Conservation (phyloP, 2,113 vertebrate genomes). For the Ceuthmochares aereus region DNA sequence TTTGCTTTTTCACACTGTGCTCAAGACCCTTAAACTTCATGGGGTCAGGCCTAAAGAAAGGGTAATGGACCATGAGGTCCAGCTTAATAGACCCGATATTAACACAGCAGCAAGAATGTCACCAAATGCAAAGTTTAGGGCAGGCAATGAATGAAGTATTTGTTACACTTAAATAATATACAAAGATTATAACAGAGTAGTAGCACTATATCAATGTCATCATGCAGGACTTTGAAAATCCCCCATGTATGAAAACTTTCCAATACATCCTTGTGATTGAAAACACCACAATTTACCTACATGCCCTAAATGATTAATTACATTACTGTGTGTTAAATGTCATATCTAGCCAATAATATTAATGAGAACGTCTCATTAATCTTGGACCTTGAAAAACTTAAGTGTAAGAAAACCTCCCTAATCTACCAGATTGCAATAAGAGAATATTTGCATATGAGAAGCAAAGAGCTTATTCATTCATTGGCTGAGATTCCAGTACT, state of each 20-base stretch:
- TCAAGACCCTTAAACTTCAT: slow-evolving; percentile 92
- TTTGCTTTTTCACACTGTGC: slow-evolving; percentile 89
- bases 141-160: slow-evolving; percentile 83
- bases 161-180: slow-evolving; percentile 85
- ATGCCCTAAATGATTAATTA: slow-evolving; percentile 39
- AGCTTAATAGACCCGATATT: slow-evolving; percentile 86
- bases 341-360: slow-evolving; percentile 19
- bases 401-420: background rate
- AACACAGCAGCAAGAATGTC: slow-evolving; percentile 88
- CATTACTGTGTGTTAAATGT: background rate
- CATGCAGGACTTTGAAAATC: slow-evolving; percentile 74
- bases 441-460: slow-evolving; percentile 61
- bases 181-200: slow-evolving; percentile 79
- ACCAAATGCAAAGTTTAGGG: slow-evolving; percentile 83
- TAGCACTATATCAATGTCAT: slow-evolving; percentile 81
- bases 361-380: background rate
- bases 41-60: slow-evolving; percentile 90
- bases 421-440: background rate
- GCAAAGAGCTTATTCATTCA: background rate
- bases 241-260: slow-evolving; percentile 66
- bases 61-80: slow-evolving; percentile 89
- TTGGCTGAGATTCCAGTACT: background rate
- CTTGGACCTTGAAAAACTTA: slow-evolving; percentile 20
- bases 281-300: slow-evolving; percentile 53
- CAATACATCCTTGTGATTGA: slow-evolving; percentile 36